Base-by-base conservation (phyloP, 2,888 invertebrate genomes). In the Andrena camellia region DNA sequence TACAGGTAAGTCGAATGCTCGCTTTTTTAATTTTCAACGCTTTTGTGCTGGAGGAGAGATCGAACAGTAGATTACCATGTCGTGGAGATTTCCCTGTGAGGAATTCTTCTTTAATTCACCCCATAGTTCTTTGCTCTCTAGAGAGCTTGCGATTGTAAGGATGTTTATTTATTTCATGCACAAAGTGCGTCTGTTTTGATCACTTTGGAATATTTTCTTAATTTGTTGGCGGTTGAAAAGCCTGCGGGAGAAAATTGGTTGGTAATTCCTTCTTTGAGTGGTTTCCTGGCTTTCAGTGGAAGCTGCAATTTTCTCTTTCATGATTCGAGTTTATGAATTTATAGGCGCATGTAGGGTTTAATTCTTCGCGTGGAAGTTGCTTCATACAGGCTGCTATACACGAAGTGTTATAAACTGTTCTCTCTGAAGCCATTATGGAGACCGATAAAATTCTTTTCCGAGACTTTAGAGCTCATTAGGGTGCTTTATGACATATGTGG, bases 1-100 rank as follows among this genome's bases (percentile, higher is more conserved):
- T 52, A 23, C 59, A 83, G 86, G 86, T 87, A 42, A 26, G 73
- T 76, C 57, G 48, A 8, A 35, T 35, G 7, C 10, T 52, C 59
- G 29, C 7, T 10, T 20, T 20, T 20, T 13, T 7, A 2, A 6
- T 1, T 35, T 2, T 10, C 42, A 13, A 42, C 42, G 17, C 42
- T 17, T 42, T 17, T 42, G 4, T 17, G 13, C 4, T 1, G 42
- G 42, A 0, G 0, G 42, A 17, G 13, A 42, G 42, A 42, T 42
- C 42, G 42, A 17, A 42, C 4, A 5, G 17, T 42, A 17, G 42
- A 42, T 42, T 42, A 42, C 42, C 17, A 5, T 17, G 42, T 42
- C 42, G 17, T 5, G 17, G 17, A 1, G 5, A 42, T 42, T 13
- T 42, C 4, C 42, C 42, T 42, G 42, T 0, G 42, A 13, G 42